Percentiles rank a stretch among this genome's conserved stretches.
Conservation (phyloP, 1,140 invertebrate genomes). For the Chrysopa pallens region DNA sequence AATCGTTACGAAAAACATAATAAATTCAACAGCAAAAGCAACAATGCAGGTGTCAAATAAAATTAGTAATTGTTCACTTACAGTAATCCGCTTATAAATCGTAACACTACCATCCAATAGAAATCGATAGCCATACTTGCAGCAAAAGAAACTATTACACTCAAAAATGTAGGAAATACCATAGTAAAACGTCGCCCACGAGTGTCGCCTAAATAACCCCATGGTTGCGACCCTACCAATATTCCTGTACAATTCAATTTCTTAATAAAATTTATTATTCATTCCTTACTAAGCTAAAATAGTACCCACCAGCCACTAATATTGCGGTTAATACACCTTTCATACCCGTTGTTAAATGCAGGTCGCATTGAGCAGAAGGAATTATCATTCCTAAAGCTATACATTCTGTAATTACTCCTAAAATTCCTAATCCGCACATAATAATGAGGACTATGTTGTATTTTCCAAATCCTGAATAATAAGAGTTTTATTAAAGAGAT, state of each 20-base stretch:
- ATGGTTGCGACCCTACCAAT: slow-evolving; percentile 18
- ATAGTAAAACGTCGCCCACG: slow-evolving; percentile 26
- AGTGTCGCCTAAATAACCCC: slow-evolving; percentile 21
- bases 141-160: slow-evolving; percentile 31
- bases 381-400: slow-evolving; percentile 21
- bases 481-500: no score
- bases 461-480: slow-evolving; percentile 18
- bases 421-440: slow-evolving; percentile 16
- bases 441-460: slow-evolving; percentile 18
- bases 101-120: slow-evolving; percentile 35
- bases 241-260: slow-evolving; percentile 11
- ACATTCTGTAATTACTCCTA: slow-evolving; percentile 20
- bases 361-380: slow-evolving; percentile 22
- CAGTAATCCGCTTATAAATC: slow-evolving; percentile 46
- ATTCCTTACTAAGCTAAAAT: no score
- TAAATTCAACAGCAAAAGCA: no score
- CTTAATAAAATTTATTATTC: no score
- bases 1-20: no score
- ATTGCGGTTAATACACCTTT: slow-evolving; percentile 14
- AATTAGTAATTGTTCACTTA: slow-evolving; percentile 21
- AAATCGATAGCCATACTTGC: slow-evolving; percentile 36
- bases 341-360: slow-evolving; percentile 13
- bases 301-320: not conserved
- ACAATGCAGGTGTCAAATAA: no score
- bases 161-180: slow-evolving; percentile 33